Conservation (phyloP, 1,140 invertebrate species). For the Lucilia sericata region DNA sequence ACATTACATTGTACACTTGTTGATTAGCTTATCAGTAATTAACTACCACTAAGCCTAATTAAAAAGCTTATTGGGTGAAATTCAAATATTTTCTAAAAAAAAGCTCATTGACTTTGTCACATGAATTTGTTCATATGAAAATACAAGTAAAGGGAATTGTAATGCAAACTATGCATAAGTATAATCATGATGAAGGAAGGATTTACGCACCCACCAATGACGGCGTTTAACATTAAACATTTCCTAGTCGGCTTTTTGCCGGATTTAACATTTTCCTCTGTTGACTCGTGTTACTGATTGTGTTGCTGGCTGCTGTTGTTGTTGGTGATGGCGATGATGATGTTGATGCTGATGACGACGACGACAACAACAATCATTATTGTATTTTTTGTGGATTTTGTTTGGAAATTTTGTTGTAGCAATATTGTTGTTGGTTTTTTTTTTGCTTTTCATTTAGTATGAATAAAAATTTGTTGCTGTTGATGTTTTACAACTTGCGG, state of each 20-base stretch:
- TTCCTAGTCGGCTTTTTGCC: slow-evolving; percentile 36
- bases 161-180: neutral
- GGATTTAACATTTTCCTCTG: slow-evolving; percentile 34
- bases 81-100: too few relatives aligned
- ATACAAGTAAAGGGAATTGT: neutral
- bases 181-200: slow-evolving; percentile 32
- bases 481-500: slow-evolving; percentile 7
- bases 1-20: neutral
- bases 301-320: neutral
- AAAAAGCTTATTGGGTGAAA: too few relatives aligned
- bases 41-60: too few relatives aligned
- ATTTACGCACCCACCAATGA: slow-evolving; percentile 37
- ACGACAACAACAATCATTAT: neutral
- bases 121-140: too few relatives aligned
- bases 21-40: too few relatives aligned
- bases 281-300: neutral
- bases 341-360: neutral
- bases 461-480: slow-evolving; percentile 10
- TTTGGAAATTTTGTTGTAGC: neutral
- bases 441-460: neutral
- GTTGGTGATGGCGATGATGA: neutral
- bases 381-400: slow-evolving; percentile 17
- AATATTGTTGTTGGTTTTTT: neutral
- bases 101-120: too few relatives aligned
- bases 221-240: slow-evolving; percentile 35